These are phyloP conservation scores for Labeo calbasu DNA, from an alignment of 2,797 vertebrate genomes.

Conservation along the genomic window DNA sequence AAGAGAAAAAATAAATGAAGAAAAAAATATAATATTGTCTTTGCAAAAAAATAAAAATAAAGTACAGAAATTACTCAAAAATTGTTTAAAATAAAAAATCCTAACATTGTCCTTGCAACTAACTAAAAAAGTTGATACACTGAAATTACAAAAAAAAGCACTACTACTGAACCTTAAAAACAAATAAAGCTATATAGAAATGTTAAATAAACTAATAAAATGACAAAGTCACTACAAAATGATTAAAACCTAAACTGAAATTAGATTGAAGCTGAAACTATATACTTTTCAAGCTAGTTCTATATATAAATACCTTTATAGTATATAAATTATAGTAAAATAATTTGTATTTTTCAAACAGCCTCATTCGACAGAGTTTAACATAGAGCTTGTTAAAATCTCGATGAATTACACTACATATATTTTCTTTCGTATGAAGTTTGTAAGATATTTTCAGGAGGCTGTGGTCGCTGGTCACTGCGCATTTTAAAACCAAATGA, in stretches of 20 bases:
- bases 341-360: neutral
- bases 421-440: neutral
- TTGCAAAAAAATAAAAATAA: too few relatives aligned
- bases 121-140: too few relatives aligned
- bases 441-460: neutral
- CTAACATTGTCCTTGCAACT: too few relatives aligned
- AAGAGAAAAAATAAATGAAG: too few relatives aligned
- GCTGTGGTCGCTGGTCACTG: neutral
- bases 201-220: neutral
- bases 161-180: neutral
- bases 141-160: too few relatives aligned
- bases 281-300: too few relatives aligned
- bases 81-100: too few relatives aligned
- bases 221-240: neutral
- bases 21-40: too few relatives aligned
- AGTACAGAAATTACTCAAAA: too few relatives aligned
- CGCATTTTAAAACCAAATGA: conserved; percentile 9
- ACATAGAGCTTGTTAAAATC: neutral
- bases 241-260: neutral
- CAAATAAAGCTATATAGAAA: neutral
- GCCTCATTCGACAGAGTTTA: neutral
- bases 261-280: neutral
- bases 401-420: neutral
- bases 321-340: neutral
- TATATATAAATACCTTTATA: neutral